Evolutionary conservation across 1,140 invertebrate species (phyloP), one percentile per base, ranked within the genome.

Genomic region (Luehdorfia chinensis): DNA sequence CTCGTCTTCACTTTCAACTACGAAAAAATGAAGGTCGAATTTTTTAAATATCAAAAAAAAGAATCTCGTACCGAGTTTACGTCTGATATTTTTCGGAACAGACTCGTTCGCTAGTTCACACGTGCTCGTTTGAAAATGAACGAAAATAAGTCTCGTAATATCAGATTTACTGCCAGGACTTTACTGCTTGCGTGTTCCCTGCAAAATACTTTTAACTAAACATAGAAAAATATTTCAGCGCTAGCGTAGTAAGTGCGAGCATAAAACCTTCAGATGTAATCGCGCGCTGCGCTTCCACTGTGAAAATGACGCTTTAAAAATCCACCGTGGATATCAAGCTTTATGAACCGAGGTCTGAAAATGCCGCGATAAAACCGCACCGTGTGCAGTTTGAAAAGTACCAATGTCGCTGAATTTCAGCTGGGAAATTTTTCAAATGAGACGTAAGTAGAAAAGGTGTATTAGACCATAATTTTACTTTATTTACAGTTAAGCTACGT

Each of bases 211-310:
- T 33, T 23, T 6, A 11, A 12, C 33, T 36, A 21, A 36, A 36
- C 33, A 36, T 36, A 36, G 33, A 36, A 13, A 36, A 36, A 36
- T 36, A 36, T n/a, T n/a, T 36, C 18, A 18, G 33, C 18, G 33
- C 31, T 32, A 11, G 31, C 31, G 2, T 33, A 16, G 8, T 15
- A n/a, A 4, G 31, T 4, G 30, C 4, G 31, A 33, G 31, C 33
- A 36, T 36, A 36, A 36, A 36, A 36, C 18, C 33, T 36, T 36
- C 33, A 11, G 33, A 36, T 23, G 33, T 36, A 36, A 36, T 36
- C 33, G 33, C 33, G 33, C 4, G 33, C 18, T 16, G 33, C 15
- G 9, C 18, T 36, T 23, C 6, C 33, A 36, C 15, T 11, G 27
- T 23, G 33, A 21, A 36, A 36, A 36, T 36, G 18, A 36, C 4